Base-by-base conservation (phyloP, 1,140 invertebrate species). In the Frieseomelitta varia region DNA sequence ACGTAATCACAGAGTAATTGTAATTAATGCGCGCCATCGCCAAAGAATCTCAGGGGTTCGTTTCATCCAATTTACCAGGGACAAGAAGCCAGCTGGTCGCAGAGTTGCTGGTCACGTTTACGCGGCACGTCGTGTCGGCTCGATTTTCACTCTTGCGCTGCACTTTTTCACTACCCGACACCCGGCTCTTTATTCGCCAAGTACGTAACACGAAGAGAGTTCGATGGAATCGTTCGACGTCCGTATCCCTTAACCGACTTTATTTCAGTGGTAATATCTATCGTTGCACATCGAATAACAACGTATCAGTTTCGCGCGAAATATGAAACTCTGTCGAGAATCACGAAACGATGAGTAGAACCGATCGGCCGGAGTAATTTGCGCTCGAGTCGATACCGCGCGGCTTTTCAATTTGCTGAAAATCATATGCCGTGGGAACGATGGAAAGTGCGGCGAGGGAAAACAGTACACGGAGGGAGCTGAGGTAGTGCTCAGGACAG, bases 11-110 rank as follows among this genome's bases (percentile, higher is more conserved):
- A 27, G 69, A 47, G 53, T 39, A n/a, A n/a, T 73, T 39, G 86
- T 83, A 88, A 88, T 88, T 88, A 88, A 84, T 75, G 73, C 86
- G 47, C 27, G 53, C 19, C 58, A 58, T 56, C 47, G 21, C 63
- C n/a, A 30, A 15, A 63, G 24, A 55, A 76, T 73, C 81, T 53
- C 30, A 27, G 61, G 81, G 47, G 39, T 75, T 39, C 78, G 63
- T 81, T 85, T 73, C 77, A 24, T 55, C 63, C n/a, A 61, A 87
- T 87, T 56, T 71, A 47, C 27, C 53, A 65, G 17, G 55, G 12
- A 55, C 51, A 56, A 69, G 82, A 74, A 85, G 84, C 51, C 74
- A 51, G 65, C 58, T 21, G 51, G 56, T 82, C 69, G 63, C 68
- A 87, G n/a, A 88, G 1, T 73, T 88, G 81, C 65, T 8, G 63